phyloP scores from a whole-genome alignment of 2,113 vertebrate genomes.

The Turnix velox region DNA sequence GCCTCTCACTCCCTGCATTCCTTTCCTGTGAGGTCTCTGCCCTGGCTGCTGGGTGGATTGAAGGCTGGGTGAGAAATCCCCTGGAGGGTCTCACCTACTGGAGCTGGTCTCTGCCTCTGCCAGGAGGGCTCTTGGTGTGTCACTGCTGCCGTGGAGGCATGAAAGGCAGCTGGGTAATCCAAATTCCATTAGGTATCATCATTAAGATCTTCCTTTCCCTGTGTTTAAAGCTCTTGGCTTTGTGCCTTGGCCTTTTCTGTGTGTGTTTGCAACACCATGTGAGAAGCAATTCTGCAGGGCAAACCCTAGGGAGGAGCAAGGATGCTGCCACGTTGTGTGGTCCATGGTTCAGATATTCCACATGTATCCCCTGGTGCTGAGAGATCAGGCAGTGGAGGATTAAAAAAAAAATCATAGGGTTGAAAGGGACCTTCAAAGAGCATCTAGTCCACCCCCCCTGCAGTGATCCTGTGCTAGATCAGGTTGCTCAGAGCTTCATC shows the following conservation, averaged over 20 bases:
- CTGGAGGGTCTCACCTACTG: not conserved
- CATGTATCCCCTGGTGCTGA: rapidly evolving
- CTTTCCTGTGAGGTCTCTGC: constrained; percentile 26
- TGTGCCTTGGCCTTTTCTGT: not conserved
- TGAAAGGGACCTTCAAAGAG: too few relatives aligned
- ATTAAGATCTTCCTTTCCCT: not conserved
- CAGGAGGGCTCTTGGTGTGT: not conserved
- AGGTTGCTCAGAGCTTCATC: too few relatives aligned
- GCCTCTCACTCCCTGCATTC: constrained; percentile 49
- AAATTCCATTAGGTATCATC: constrained; percentile 1
- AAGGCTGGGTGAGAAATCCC: not conserved
- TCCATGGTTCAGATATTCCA: not conserved
- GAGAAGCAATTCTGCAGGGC: not conserved
- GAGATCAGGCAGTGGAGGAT: not conserved
- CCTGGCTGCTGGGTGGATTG: not conserved
- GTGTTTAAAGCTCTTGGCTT: not conserved
- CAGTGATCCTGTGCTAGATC: too few relatives aligned
- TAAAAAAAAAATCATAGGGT: not conserved
- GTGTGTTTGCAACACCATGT: not conserved
- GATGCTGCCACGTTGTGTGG: rapidly evolving
- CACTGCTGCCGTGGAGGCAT: rapidly evolving
- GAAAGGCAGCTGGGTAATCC: not conserved
- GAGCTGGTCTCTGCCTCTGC: not conserved
- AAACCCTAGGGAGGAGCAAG: not conserved
- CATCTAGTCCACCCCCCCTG: too few relatives aligned